Base-by-base conservation (phyloP, 2,888 invertebrate species). In the Diaphora mendica region DNA sequence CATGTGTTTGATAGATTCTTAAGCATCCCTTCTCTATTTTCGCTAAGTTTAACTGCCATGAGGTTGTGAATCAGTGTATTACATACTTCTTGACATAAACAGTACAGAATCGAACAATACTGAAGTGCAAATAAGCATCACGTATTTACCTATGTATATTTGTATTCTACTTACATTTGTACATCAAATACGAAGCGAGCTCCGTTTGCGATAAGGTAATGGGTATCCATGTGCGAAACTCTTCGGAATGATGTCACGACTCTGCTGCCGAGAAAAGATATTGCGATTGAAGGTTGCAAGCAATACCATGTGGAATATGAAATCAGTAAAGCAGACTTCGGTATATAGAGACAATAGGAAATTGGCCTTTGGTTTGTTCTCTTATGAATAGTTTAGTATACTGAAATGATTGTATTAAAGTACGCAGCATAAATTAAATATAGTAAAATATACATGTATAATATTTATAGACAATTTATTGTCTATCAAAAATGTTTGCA, bases 121-220 rank as follows among this genome's bases (percentile, higher is more conserved):
- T 33, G 33, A 70, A 44, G 42, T 48, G 35, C 2, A 39, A 70
- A 23, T 62, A 11, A 23, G 44, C 44, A 55, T 33, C 35, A 39
- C 35, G 5, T 71, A 13, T 65, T 51, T 51, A 55, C 39, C 13
- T 30, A 39, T n/a, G 42, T 7, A 33, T 9, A 67, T 71, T 71
- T 71, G 71, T 67, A 71, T 71, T 71, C 66, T 23, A 55, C 30
- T 20, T 66, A 66, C 71, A 66, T n/a, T 64, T 39, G 39, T 68
- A 70, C 75, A 65, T 75, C 55, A 65, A 35, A 77, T 13, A 62
- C 62, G 30, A 62, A 80, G 71, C 73, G 48, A 48, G 59, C 30
- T 39, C 72, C 73, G 69, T 80, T 82, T 44, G 69, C 68, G 83
- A 80, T 80, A 83, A 77, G 81, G 81, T 80, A 83, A 80, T 77